Percentiles rank a stretch among this genome's conserved stretches.
phyloP scores from a whole-genome alignment of 2,888 invertebrate species.

The Ennomos quercinarius region DNA sequence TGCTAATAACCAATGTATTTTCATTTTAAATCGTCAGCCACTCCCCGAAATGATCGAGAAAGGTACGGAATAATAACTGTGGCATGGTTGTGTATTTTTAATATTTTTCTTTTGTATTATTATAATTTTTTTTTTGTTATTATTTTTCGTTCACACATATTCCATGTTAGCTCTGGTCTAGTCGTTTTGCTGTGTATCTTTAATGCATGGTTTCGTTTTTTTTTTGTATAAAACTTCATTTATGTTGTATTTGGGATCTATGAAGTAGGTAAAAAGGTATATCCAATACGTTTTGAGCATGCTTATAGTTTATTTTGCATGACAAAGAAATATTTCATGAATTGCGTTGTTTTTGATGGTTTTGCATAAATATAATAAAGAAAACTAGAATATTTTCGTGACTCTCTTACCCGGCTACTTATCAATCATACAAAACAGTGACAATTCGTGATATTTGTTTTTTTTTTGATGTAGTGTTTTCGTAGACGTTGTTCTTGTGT shows the following conservation, averaged over 20 bases:
- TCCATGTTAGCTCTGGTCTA: conserved; percentile 62
- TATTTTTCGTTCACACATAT: conserved; percentile 64
- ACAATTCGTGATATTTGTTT: too few species aligned
- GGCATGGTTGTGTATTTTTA: conserved; percentile 66
- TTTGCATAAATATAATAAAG: too few species aligned
- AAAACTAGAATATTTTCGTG: too few species aligned
- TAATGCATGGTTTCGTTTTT: conserved; percentile 26
- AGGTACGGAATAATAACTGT: conserved; percentile 60
- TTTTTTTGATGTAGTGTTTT: too few species aligned
- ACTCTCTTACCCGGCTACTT: too few species aligned
- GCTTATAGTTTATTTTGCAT: too few species aligned
- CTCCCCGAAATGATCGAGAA: conserved; percentile 38
- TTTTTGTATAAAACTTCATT: conserved; percentile 1
- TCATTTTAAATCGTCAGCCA: conserved; percentile 41
- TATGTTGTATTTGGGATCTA: not conserved
- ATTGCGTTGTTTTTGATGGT: too few species aligned
- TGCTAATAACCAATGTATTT: conserved; percentile 70
- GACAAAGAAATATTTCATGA: too few species aligned
- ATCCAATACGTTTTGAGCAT: too few species aligned
- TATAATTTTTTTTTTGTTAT: conserved; percentile 40
- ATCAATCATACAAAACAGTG: too few species aligned
- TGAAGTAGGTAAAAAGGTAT: too few species aligned
- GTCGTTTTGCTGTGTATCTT: conserved; percentile 16
- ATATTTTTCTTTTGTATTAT: conserved; percentile 39
- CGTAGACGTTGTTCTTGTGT: too few species aligned